phyloP scores from a whole-genome alignment of 2,797 vertebrate genomes.

The Typhlichthys subterraneus region DNA sequence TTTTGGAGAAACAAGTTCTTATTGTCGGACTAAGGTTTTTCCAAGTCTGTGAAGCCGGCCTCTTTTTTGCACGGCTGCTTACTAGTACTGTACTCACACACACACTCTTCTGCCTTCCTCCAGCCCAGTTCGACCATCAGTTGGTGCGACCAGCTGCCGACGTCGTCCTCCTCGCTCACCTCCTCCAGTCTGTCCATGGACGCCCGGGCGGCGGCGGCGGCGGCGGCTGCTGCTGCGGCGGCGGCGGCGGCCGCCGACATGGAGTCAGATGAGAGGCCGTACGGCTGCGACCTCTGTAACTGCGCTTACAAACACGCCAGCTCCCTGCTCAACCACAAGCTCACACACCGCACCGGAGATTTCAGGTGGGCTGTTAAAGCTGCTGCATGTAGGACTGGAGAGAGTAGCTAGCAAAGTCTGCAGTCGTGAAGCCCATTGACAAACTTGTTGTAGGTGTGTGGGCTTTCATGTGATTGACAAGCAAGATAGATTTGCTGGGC shows the following conservation, averaged over 20 bases:
- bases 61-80: too few relatives aligned
- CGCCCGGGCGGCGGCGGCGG: conserved; percentile 42
- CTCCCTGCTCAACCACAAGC: conserved; percentile 85
- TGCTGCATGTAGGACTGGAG: too few relatives aligned
- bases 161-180: conserved; percentile 66
- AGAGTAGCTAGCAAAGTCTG: too few relatives aligned
- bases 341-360: conserved; percentile 81
- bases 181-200: conserved; percentile 69
- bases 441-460: too few relatives aligned
- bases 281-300: conserved; percentile 83
- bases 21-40: too few relatives aligned
- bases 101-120: conserved; percentile 4
- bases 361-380: conserved; percentile 68
- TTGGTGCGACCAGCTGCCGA: conserved; percentile 73
- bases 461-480: too few relatives aligned
- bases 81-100: background rate
- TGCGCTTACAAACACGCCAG: conserved; percentile 85
- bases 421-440: too few relatives aligned
- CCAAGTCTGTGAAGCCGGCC: too few relatives aligned
- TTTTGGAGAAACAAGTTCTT: too few relatives aligned
- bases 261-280: conserved; percentile 75
- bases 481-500: too few relatives aligned
- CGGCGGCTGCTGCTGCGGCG: conserved; percentile 6
- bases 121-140: conserved; percentile 75
- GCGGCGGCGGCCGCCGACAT: conserved; percentile 41